These are phyloP conservation scores for Antrozous pallidus DNA, from an alignment of 2,797 vertebrate species.

Conservation along the genomic window DNA sequence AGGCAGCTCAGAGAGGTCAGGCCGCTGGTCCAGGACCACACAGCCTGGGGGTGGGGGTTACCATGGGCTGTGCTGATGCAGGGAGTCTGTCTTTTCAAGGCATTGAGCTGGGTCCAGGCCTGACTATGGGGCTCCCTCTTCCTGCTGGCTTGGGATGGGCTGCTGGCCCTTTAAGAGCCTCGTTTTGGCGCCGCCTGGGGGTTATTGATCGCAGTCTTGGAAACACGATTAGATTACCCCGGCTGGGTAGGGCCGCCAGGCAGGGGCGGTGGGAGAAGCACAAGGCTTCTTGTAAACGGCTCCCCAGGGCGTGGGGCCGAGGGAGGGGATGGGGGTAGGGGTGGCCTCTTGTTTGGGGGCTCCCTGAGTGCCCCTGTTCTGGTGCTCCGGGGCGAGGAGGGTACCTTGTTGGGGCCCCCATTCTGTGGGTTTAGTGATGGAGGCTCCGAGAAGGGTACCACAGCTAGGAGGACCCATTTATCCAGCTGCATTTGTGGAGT, in stretches of 20 bases:
- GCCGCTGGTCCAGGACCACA: neutral
- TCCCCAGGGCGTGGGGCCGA: neutral
- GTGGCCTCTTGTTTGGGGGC: neutral
- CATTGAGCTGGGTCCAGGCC: neutral
- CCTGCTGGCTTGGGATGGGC: neutral
- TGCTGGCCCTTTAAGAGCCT: conserved; percentile 70
- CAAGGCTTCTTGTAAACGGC: conserved; percentile 42
- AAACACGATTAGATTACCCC: conserved; percentile 70
- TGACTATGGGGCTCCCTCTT: neutral
- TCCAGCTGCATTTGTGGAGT: neutral
- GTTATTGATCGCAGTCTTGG: conserved; percentile 67
- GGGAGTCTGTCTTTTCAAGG: too few species aligned
- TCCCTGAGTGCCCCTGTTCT: neutral
- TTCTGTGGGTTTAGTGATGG: neutral
- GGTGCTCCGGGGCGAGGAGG: neutral
- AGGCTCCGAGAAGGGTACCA: neutral
- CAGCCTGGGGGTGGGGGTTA: neutral
- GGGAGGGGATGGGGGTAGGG: neutral
- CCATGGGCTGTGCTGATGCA: neutral
- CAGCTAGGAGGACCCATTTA: neutral
- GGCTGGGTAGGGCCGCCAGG: neutral
- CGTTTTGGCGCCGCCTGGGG: conserved; percentile 22
- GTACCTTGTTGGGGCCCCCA: neutral
- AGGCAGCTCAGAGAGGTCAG: neutral
- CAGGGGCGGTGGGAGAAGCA: neutral